Evolutionary conservation across 2,797 vertebrate species (phyloP).

Genomic region (Molossus molossus): DNA sequence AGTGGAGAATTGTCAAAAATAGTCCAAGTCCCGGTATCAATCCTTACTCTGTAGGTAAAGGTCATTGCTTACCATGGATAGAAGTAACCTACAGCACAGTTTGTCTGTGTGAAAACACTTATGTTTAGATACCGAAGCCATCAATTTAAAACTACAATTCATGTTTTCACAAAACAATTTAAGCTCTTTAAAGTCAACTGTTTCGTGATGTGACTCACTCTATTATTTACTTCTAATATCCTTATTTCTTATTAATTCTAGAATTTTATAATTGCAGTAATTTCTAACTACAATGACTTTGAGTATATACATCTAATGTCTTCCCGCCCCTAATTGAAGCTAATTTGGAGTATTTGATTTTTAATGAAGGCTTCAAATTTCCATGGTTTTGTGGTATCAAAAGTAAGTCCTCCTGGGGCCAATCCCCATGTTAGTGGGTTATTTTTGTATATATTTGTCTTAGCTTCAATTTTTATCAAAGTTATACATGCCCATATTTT

Average conservation of each 20-base stretch:
- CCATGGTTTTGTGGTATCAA: background rate
- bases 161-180: background rate
- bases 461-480: slow-evolving; percentile 30
- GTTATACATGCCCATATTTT: background rate
- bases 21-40: background rate
- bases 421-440: background rate
- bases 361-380: background rate
- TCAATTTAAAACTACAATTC: background rate
- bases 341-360: slow-evolving; percentile 31
- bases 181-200: background rate
- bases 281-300: background rate
- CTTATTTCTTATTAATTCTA: background rate
- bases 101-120: background rate
- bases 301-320: background rate
- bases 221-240: background rate
- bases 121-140: background rate
- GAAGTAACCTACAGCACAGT: background rate
- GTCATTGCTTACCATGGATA: too few species aligned
- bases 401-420: background rate
- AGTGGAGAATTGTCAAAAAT: background rate
- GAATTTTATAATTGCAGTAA: slow-evolving; percentile 1
- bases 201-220: background rate
- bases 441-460: slow-evolving; percentile 12
- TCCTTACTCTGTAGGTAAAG: background rate
- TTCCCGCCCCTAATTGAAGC: background rate